Conservation (phyloP, 2,888 invertebrate species). For the Therioaphis trifolii region DNA sequence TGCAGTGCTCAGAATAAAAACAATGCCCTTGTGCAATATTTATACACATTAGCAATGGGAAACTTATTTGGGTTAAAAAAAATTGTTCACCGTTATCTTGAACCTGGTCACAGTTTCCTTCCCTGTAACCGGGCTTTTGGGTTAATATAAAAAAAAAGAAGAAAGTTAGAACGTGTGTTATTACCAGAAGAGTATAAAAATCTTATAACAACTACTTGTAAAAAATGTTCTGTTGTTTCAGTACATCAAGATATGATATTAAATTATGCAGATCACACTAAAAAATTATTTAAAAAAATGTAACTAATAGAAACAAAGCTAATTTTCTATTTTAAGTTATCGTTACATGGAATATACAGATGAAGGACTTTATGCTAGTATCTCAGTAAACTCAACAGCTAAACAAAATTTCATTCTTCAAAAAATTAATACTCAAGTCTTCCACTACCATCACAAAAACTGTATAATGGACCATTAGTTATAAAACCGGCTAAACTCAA, state of each 20-base stretch:
- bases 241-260: neutral
- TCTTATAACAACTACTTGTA: neutral
- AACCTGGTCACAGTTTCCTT: no score
- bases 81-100: no score
- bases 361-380: conserved; percentile 17
- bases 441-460: conserved; percentile 19
- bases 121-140: no score
- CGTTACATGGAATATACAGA: conserved; percentile 7
- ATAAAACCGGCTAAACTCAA: conserved; percentile 13
- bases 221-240: neutral
- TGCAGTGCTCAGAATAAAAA: no score
- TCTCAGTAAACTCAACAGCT: neutral
- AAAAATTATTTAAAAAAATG: no score
- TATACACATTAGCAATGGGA: no score
- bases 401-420: conserved; percentile 12
- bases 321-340: conserved; percentile 19
- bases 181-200: no score
- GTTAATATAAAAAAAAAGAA: no score
- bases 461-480: conserved; percentile 29
- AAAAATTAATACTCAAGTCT: conserved; percentile 11
- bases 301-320: conserved; percentile 28
- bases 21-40: no score
- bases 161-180: no score
- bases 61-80: no score
- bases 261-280: conserved; percentile 14